A percentile compares a stretch with the other conserved stretches of the same genome.
Evolutionary conservation across 2,113 vertebrate genomes (phyloP).

Genomic region (Myanophis thanlyinensis): DNA sequence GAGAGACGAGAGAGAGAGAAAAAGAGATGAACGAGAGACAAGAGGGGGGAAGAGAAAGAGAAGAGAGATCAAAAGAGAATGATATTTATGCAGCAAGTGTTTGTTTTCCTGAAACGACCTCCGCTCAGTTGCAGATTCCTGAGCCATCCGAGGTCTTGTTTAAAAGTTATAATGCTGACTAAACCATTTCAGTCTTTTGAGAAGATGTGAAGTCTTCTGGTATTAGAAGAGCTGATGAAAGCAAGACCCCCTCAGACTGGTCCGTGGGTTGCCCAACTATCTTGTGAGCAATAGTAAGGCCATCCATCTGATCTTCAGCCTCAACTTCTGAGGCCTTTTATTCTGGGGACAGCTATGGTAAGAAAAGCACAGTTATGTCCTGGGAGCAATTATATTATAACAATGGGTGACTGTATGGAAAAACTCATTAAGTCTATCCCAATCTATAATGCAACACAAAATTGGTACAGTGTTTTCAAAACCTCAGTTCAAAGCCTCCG

Average conservation of each 20-base stretch:
- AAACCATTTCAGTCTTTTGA: neutral
- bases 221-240: neutral
- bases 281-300: no score
- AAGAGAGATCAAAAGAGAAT: neutral
- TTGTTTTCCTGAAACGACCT: neutral
- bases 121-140: neutral
- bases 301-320: no score
- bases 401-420: neutral
- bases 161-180: neutral
- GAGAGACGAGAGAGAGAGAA: no score
- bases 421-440: neutral
- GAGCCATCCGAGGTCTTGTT: neutral
- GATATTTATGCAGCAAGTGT: neutral
- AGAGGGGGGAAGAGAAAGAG: accelerated
- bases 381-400: neutral
- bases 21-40: no score
- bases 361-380: neutral
- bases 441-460: neutral
- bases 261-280: neutral
- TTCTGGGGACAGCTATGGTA: neutral
- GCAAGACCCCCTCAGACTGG: neutral
- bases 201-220: neutral
- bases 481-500: no score
- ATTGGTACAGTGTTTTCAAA: neutral
- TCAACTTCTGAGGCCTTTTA: neutral